Evolutionary conservation across 2,797 vertebrate genomes (phyloP).

Genomic region (Danionella dracula): DNA sequence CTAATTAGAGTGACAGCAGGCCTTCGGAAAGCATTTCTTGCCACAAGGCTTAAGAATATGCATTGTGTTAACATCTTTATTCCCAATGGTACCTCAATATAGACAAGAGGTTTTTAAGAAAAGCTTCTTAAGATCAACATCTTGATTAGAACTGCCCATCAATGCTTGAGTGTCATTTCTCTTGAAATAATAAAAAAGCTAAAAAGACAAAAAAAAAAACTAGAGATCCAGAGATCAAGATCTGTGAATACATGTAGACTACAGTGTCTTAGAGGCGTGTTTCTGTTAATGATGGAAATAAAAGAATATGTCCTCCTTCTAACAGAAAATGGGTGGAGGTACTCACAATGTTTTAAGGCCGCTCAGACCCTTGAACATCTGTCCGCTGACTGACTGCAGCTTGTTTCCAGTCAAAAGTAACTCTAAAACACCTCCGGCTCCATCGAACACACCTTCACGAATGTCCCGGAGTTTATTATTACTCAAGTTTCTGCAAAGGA

Average conservation of each 20-base stretch:
- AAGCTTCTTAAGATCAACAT: not conserved
- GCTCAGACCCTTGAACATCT: conserved; percentile 83
- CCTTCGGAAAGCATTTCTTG: conserved; percentile 25
- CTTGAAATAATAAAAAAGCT: no score
- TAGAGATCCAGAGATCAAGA: no score
- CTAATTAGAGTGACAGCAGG: conserved; percentile 40
- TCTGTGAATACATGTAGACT: not conserved
- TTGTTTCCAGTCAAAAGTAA: conserved; percentile 91
- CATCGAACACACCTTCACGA: conserved; percentile 84
- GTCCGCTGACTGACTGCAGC: conserved; percentile 80
- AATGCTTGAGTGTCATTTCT: not conserved
- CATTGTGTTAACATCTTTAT: conserved; percentile 37
- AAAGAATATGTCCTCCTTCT: not conserved
- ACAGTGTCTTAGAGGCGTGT: not conserved
- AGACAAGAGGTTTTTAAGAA: not conserved
- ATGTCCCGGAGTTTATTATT: conserved; percentile 95
- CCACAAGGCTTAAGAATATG: conserved; percentile 25
- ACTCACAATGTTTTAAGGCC: conserved; percentile 92
- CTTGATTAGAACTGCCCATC: conserved; percentile 17
- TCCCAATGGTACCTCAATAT: conserved; percentile 5
- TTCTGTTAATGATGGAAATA: not conserved
- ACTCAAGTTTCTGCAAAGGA: conserved; percentile 81
- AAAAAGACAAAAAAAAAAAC: no score
- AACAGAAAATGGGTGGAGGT: not conserved
- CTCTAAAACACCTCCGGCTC: conserved; percentile 80